phyloP scores from a whole-genome alignment of 2,888 invertebrate species.

The Galerucella nymphaeae region DNA sequence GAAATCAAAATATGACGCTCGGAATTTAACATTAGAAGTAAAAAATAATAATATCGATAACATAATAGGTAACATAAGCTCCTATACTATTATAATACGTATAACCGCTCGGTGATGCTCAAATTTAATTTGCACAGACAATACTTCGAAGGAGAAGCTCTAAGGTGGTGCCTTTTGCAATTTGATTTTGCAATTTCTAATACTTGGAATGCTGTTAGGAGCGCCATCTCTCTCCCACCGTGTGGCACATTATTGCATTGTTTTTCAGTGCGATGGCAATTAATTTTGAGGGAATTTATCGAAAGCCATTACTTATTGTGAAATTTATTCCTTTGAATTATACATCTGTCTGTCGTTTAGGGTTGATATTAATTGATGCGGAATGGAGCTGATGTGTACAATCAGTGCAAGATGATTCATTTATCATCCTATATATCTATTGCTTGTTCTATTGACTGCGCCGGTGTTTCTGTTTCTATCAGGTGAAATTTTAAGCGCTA shows the following conservation, averaged over 20 bases:
- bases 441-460: not conserved
- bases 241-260: slow-evolving; percentile 42
- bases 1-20: no score
- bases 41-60: no score
- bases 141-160: slow-evolving; percentile 37
- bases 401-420: slow-evolving; percentile 36
- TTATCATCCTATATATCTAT: slow-evolving; percentile 25
- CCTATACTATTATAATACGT: slow-evolving; percentile 19
- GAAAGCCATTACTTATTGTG: slow-evolving; percentile 31
- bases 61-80: not conserved
- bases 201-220: slow-evolving; percentile 36
- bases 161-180: slow-evolving; percentile 42
- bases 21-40: no score
- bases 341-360: slow-evolving; percentile 30
- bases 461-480: slow-evolving; percentile 7
- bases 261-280: slow-evolving; percentile 40
- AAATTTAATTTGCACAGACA: slow-evolving; percentile 46
- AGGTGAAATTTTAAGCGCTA: slow-evolving; percentile 12
- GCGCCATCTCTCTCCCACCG: slow-evolving; percentile 25
- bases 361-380: slow-evolving; percentile 29
- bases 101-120: slow-evolving; percentile 41
- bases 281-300: slow-evolving; percentile 39
- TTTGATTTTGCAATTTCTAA: slow-evolving; percentile 46
- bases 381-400: slow-evolving; percentile 26
- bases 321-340: slow-evolving; percentile 36